Percentiles rank a stretch among this genome's conserved stretches.
Evolutionary conservation across 1,140 invertebrate species (phyloP).

Genomic region (Propsilocerus akamusi): DNA sequence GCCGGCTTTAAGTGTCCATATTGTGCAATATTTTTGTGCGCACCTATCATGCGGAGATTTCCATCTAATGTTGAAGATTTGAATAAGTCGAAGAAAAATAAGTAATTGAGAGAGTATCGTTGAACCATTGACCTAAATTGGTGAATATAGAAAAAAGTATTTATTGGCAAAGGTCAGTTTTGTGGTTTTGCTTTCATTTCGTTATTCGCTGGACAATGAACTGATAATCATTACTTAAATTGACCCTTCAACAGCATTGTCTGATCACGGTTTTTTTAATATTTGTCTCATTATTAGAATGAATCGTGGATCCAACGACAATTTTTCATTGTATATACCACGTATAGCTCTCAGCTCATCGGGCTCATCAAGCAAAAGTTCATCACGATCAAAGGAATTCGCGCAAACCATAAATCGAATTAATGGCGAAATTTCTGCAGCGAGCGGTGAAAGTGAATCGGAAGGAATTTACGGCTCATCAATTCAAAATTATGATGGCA

Average conservation of each 20-base stretch:
- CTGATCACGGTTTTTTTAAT: not conserved
- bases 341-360: not conserved
- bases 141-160: not conserved
- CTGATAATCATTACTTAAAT: too few relatives aligned
- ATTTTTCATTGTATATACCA: not conserved
- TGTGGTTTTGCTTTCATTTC: not conserved
- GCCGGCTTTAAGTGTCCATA: too few relatives aligned
- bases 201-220: too few relatives aligned
- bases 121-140: not conserved
- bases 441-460: too few relatives aligned
- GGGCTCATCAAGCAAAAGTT: not conserved
- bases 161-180: not conserved
- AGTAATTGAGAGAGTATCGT: too few relatives aligned
- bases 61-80: too few relatives aligned
- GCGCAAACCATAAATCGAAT: not conserved
- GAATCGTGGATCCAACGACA: not conserved
- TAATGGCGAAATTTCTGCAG: not conserved
- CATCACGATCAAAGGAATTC: not conserved
- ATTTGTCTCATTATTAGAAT: not conserved
- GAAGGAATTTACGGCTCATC: not conserved
- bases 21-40: too few relatives aligned
- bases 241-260: not conserved
- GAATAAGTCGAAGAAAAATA: too few relatives aligned
- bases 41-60: too few relatives aligned
- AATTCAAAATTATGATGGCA: not conserved